Evolutionary conservation across 1,140 invertebrate species (phyloP), one percentile per base, ranked within the genome.

Genomic region (Eufriesea mexicana): DNA sequence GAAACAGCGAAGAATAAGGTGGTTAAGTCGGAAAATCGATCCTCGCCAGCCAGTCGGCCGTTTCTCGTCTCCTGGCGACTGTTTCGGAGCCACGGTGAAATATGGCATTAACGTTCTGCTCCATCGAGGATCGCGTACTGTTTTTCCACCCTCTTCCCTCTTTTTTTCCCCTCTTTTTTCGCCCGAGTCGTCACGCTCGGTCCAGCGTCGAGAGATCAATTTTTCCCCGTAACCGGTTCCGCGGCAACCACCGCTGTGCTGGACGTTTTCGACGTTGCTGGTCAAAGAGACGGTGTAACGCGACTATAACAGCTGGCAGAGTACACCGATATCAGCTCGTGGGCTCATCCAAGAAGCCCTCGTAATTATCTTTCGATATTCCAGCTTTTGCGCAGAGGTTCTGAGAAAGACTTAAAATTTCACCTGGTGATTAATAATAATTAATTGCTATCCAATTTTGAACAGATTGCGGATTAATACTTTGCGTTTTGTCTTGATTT

Each of bases 31-130:
- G 54, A 70, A 71, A 83, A 83, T 83, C 66, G 81, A 78, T 83
- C 49, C 70, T 42, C 23, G 49, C 49, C 25, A 67, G 14, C 49
- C n/a, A 28, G 61, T n/a, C 51, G 61, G 67, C 61, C 79, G 84
- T 85, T 79, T 57, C 82, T 68, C 73, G 79, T 71, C 80, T 82
- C 73, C 61, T 54, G 79, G 72, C 51, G 84, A 78, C 80, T 88
- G 86, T 88, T 89, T 84, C 77, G 47, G 78, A 88, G 61, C 84
- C 54, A 67, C 64, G 55, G 71, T 89, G 84, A 89, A 89, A 86
- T 89, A 86, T 89, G 78, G 78, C 80, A 89, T 82, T 86, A 88
- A 84, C 81, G 81, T 86, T 76, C 55, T 51, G 74, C 45, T 68
- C 74, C 66, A 76, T 78, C 66, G 80, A 70, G 67, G 66, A 25